Base-by-base conservation (phyloP, 2,797 vertebrate species). In the Thripadectes ignobilis region DNA sequence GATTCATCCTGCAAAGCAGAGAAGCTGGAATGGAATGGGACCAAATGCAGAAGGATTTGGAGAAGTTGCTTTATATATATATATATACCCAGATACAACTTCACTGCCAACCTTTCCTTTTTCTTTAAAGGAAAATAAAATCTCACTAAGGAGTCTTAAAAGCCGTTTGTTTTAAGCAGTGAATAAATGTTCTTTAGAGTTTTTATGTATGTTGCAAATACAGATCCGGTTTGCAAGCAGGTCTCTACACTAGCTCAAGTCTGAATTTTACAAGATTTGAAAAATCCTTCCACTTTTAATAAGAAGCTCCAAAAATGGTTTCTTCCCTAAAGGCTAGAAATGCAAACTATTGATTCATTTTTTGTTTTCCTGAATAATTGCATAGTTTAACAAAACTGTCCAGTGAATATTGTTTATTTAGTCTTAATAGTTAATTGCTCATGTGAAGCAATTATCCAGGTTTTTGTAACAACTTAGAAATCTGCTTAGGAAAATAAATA, bases 401-500 rank as follows among this genome's bases (percentile, higher is more conserved):
- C 80, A 29, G 41, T 92, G 52, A 87, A 88, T 81, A 81, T 88
- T 93, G 81, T 85, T 96, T 93, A 65, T 92, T 97, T 95, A 74
- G 71, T 77, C 74, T 96, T 96, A 93, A 87, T 95, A 94, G 92
- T 91, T 95, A 96, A 80, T 93, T 95, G 93, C 68, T 96, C 68
- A 27, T 88, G 77, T 24, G 30, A 95, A 97, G 95, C 72, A 94
- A 73, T 65, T 96, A 96, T 75, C 82, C 85, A 81, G 78, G 80
- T 86, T 91, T 91, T 95, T 67, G 65, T 76, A 91, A 90, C 94
- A 94, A 94, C 86, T 97, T 91, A 49, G 46, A 97, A 96, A 97
- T 96, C 91, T 91, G 81, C 88, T 96, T 89, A 74, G 66, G 76
- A 97, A 97, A 96, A 96, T 94, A 93, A 95, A 96, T 91, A 86